Conservation (phyloP, 2,888 invertebrate species). For the Euplagia quadripunctaria region DNA sequence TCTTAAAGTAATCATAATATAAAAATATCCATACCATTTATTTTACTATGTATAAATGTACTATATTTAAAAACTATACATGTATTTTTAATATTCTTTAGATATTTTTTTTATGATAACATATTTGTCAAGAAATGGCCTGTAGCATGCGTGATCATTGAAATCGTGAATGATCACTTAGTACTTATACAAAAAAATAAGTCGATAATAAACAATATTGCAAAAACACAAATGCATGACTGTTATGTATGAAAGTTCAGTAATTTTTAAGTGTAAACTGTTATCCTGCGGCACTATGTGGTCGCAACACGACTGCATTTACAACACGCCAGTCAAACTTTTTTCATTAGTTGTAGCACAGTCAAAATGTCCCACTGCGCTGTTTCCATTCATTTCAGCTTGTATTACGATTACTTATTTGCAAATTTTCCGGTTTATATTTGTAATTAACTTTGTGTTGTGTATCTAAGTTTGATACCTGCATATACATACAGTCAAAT, state of each 20-base stretch:
- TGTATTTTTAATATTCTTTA: too few relatives aligned
- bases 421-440: not conserved
- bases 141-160: too few relatives aligned
- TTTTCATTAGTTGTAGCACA: conserved; percentile 52
- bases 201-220: not conserved
- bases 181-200: too few relatives aligned
- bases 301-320: conserved; percentile 19
- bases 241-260: conserved; percentile 16
- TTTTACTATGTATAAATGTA: too few relatives aligned
- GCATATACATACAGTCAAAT: too few relatives aligned
- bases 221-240: not conserved
- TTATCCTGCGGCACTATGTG: conserved; percentile 2
- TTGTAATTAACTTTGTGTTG: not conserved
- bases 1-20: too few relatives aligned
- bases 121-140: too few relatives aligned
- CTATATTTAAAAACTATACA: too few relatives aligned
- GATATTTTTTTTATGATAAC: too few relatives aligned
- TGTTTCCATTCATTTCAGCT: conserved; percentile 18
- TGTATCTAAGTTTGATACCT: too few relatives aligned
- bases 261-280: conserved; percentile 19
- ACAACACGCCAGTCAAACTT: conserved; percentile 39
- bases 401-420: conserved; percentile 1
- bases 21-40: too few relatives aligned
- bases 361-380: conserved; percentile 21
- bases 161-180: too few relatives aligned